These are phyloP conservation scores for Neodiprion lecontei DNA, from an alignment of 1,140 invertebrate genomes.

Conservation along the genomic window DNA sequence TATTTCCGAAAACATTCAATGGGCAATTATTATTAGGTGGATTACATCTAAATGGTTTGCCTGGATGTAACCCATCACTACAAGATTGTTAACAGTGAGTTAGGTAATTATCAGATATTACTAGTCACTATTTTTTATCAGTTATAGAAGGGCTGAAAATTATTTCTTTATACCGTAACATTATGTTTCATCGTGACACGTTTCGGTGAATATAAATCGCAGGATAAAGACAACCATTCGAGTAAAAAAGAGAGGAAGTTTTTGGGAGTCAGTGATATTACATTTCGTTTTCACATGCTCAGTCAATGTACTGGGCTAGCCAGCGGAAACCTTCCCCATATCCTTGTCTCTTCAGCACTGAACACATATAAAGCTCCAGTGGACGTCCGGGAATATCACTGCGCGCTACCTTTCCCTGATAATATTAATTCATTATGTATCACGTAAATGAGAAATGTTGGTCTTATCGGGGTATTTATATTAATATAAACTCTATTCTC, in stretches of 20 bases:
- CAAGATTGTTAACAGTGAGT: background rate
- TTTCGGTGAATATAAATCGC: background rate
- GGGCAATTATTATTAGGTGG: no score
- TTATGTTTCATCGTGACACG: no score
- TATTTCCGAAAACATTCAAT: no score
- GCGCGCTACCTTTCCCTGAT: conserved; percentile 88
- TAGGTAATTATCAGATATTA: background rate
- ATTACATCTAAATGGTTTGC: no score
- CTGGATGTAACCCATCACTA: background rate
- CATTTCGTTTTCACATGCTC: conserved; percentile 57
- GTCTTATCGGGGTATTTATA: no score
- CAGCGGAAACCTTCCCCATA: conserved; percentile 99
- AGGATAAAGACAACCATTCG: background rate
- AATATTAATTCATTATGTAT: conserved; percentile 25
- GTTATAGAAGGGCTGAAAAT: no score
- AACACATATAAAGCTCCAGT: conserved; percentile 99
- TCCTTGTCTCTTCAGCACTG: conserved; percentile 97
- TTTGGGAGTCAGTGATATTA: background rate
- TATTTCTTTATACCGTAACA: no score
- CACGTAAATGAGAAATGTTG: background rate
- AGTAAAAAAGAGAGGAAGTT: background rate
- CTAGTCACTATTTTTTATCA: no score
- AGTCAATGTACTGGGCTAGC: conserved; percentile 98
- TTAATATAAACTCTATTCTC: no score
- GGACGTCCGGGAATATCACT: conserved; percentile 92